phyloP scores from a whole-genome alignment of 2,797 vertebrate genomes.

The Helostoma temminkii region DNA sequence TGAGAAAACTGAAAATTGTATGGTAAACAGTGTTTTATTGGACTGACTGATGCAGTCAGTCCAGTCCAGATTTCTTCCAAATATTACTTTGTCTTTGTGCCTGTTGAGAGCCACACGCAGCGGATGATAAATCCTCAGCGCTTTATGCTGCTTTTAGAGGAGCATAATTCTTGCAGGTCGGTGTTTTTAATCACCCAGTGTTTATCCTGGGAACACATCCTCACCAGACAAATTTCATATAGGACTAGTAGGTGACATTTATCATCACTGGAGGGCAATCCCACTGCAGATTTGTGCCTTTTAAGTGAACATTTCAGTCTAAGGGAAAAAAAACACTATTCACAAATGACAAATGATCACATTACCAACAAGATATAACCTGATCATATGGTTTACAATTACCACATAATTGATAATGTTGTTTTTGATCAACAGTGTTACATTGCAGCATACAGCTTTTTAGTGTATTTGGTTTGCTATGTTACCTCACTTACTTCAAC shows the following conservation, averaged over 20 bases:
- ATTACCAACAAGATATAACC: conserved; percentile 24
- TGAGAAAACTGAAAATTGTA: background rate
- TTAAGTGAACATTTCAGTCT: conserved; percentile 28
- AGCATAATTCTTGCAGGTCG: conserved; percentile 70
- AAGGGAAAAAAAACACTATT: background rate
- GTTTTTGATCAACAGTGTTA: conserved; percentile 25
- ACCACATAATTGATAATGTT: background rate
- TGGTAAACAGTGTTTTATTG: background rate
- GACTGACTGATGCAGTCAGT: conserved; percentile 27
- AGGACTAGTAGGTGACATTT: conserved; percentile 58
- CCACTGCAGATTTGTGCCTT: conserved; percentile 28
- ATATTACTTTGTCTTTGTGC: conserved; percentile 18
- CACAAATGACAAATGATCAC: conserved; percentile 11
- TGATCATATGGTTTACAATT: conserved; percentile 19
- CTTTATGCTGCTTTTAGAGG: conserved; percentile 79
- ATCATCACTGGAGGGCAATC: conserved; percentile 62
- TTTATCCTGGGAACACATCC: conserved; percentile 77
- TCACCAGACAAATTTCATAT: conserved; percentile 61
- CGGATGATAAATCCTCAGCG: conserved; percentile 51
- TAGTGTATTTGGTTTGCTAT: conserved; percentile 27
- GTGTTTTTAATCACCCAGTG: conserved; percentile 69
- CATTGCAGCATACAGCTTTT: conserved; percentile 8
- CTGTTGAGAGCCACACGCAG: conserved; percentile 40
- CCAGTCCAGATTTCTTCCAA: conserved; percentile 37
- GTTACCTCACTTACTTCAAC: no score